Evolutionary conservation across 2,113 vertebrate genomes (phyloP), one percentile per base, ranked within the genome.

Genomic region (Phaethon lepturus): DNA sequence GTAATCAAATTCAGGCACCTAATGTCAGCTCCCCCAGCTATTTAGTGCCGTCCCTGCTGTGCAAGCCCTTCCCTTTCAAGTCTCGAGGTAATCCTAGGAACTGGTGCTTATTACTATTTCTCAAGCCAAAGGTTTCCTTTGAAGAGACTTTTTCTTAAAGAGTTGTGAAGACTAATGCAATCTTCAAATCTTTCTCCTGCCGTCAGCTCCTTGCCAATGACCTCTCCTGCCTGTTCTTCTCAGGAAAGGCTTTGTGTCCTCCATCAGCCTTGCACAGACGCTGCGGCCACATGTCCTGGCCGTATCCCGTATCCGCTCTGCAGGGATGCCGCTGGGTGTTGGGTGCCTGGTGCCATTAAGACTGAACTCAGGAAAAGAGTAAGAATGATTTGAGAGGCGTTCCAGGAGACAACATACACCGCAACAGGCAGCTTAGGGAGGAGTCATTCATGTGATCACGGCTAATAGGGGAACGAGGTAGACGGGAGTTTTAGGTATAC

Each of bases 41-140:
- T 64, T 96, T 87, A 0, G 0, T 56, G 24, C 56, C 62, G n/a
- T 78, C 26, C 35, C 33, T 83, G 28, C 56, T 68, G 72, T 53
- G 76, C 58, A 68, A 33, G 9, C 18, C 23, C n/a, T 84, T 95
- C 40, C 49, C 35, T 92, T 81, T 75, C 56, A 93, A 87, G 60
- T 52, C 23, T 81, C 23, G 25, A 3, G 28, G 12, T n/a, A 82
- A 85, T 90, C 62, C n/a, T 55, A 22, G 71, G n/a, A 89, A 76
- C 45, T 76, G 40, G 6, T 66, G 22, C 77, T 88, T 79, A 62
- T 47, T 73, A 14, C 40, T 59, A 1, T 73, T 85, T 91, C 42
- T 93, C 31, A 88, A 93, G 50, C 28, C 42, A 79, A 62, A 90
- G 76, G 13, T 91, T 94, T 79, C 28, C 45, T 91, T 93, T 59